Base-by-base conservation (phyloP, 2,888 invertebrate genomes). In the Eupithecia inturbata region DNA sequence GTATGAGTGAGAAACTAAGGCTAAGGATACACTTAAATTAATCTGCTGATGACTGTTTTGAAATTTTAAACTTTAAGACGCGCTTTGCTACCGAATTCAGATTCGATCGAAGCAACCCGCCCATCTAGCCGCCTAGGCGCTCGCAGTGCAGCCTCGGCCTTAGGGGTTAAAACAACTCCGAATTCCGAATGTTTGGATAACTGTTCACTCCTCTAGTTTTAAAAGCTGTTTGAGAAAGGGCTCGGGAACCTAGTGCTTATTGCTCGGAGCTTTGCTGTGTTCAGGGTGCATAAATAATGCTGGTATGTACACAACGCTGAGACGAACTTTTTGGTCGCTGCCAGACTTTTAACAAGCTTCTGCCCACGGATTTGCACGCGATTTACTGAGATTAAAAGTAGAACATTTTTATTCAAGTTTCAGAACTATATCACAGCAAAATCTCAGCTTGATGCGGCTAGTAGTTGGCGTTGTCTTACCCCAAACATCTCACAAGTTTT, bases 111-210 rank as follows among this genome's bases (percentile, higher is more conserved):
- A 45, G 41, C 41, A 19, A 45, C 19, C 41, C 19, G 19, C 19
- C 45, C 0, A n/a, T 2, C 49, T 49, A n/a, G n/a, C n/a, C n/a
- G 49, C 49, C 49, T 57, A 26, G 7, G 3, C 22, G 22, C 57
- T 57, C 3, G 57, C 57, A 36, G 33, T 64, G n/a, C 33, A 3
- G 33, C n/a, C 33, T 3, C 14, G 6, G 14, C 66, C 26, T 14
- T 6, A 66, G 72, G 74, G 67, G 67, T 49, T 67, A 72, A 71
- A 73, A 76, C 76, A 79, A 80, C 76, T 79, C 72, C 68, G 74
- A 79, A 77, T 78, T 78, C 72, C 41, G 70, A 77, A 77, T 74
- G 76, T 77, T 79, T 79, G 75, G 71, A 63, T 70, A 70, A 28
- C 67, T 36, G 41, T 73, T 73, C 70, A 71, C 60, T 70, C 70